phyloP scores from a whole-genome alignment of 2,797 vertebrate genomes.

The Phataginus tricuspis region DNA sequence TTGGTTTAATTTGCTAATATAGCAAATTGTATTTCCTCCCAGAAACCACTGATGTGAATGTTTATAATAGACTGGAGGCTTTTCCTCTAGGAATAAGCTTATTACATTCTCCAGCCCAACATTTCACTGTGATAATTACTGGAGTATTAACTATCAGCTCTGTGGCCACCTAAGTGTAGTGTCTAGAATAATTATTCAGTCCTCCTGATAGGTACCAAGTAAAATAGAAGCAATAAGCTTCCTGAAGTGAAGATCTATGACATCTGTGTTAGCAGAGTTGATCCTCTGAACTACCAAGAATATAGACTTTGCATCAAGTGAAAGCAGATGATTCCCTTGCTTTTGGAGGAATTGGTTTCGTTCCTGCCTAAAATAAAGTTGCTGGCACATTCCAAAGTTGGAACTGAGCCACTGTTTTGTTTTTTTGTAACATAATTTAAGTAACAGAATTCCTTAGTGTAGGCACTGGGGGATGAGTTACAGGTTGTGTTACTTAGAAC shows the following conservation, averaged over 20 bases:
- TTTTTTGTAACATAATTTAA: background rate
- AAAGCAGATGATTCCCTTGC: background rate
- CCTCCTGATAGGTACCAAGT: background rate
- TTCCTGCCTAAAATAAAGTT: slow-evolving; percentile 14
- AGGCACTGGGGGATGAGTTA: background rate
- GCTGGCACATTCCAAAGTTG: background rate
- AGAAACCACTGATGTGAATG: background rate
- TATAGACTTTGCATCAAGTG: background rate
- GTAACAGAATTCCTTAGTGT: background rate
- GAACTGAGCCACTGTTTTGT: background rate
- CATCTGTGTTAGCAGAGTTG: background rate
- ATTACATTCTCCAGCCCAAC: background rate
- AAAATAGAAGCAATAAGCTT: background rate
- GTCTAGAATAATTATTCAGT: background rate
- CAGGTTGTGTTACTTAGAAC: background rate
- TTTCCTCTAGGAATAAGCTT: background rate
- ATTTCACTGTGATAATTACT: background rate
- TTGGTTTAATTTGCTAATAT: slow-evolving; percentile 1
- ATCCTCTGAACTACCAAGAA: background rate
- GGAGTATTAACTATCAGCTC: background rate
- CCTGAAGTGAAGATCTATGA: background rate
- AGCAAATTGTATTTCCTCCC: background rate
- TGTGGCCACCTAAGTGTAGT: background rate
- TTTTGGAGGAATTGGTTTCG: background rate
- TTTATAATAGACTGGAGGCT: background rate